Evolutionary conservation across 2,888 invertebrate genomes (phyloP), one percentile per base, ranked within the genome.

Genomic region (Zhuqinia jingwanae): DNA sequence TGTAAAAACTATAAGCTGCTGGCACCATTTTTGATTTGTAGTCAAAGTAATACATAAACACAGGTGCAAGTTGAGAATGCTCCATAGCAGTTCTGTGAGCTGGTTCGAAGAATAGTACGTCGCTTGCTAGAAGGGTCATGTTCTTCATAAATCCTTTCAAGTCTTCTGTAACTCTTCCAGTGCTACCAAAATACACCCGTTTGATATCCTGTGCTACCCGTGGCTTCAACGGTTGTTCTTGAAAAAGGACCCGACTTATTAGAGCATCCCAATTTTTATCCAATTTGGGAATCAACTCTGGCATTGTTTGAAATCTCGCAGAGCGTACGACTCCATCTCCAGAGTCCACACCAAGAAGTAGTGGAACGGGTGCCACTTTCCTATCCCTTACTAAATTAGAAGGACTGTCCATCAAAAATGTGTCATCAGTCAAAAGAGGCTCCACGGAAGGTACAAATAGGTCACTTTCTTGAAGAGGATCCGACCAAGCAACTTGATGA

Each of bases 401-500:
- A 17, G 76, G 76, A 13, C 5, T 30, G 1, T 53, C 17, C n/a
- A n/a, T 5, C 13, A 56, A 53, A 56, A 76, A 76, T 20, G 17
- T 56, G 1, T 56, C 56, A 30, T 25, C 22, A 0, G 20, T 17
- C 1, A 17, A 17, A 11, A 22, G 22, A 13, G 17, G 17, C 15
- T 76, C 76, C n/a, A 36, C 25, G 0, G 76, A 56, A 36, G 76
- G 76, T 13, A 56, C 2, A 76, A 76, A 76, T 11, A 45, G 6
- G 5, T 56, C 56, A 5, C 17, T 30, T 56, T 56, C 76, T 1
- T 30, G 0, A 8, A 76, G 22, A 2, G 76, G 76, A 30, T 76
- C 2, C 8, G 36, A 27, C 56, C 53, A 76, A 1, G 56, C 17
- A 6, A 2, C 11, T 20, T 56, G 76, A 17, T 15, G n/a, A 30